Evolutionary conservation across 2,797 vertebrate species (phyloP), one percentile per base, ranked within the genome.

Genomic region (Sebastes miniatus): DNA sequence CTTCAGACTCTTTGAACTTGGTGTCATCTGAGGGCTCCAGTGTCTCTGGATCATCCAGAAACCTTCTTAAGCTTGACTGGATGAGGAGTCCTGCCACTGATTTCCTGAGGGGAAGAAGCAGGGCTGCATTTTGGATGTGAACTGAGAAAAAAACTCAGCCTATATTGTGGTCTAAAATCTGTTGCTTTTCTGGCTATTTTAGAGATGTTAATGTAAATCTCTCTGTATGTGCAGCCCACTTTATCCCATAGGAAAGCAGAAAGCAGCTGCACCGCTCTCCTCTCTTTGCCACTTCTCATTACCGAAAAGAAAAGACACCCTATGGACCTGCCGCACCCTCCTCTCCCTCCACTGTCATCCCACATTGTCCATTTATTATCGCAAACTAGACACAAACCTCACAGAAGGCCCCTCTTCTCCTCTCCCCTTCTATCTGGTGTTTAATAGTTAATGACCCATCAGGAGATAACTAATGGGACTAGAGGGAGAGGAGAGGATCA

Each of bases 381-480:
- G 31, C 73, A 78, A 34, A 81, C 64, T 63, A 68, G 80, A 83
- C 72, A 75, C 68, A 80, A 83, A 70, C 82, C 66, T 71, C 3
- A 20, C 16, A 32, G 29, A 76, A 62, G 0, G 2, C 27, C 31
- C 54, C 54, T 76, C 66, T 52, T 65, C 78, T 80, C 43, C 69
- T 56, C 34, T 79, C 59, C 63, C 54, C 56, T 63, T 63, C 24
- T 50, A 50, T 73, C 81, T 80, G 71, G 7, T 86, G 73, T 86
- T 92, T 68, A 92, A 91, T 89, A 87, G 70, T 93, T 92, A 90
- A 93, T 88, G 85, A 87, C 52, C 86, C 83, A 84, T 90, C 84
- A 82, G 83, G 69, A 81, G 85, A 83, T 73, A 81, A 84, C 74
- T 86, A 90, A 93, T 88, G 86, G 83, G 79, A 83, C 87, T 31